These are phyloP conservation scores for Margarornis squamiger DNA, from an alignment of 2,797 vertebrate species.

Conservation along the genomic window DNA sequence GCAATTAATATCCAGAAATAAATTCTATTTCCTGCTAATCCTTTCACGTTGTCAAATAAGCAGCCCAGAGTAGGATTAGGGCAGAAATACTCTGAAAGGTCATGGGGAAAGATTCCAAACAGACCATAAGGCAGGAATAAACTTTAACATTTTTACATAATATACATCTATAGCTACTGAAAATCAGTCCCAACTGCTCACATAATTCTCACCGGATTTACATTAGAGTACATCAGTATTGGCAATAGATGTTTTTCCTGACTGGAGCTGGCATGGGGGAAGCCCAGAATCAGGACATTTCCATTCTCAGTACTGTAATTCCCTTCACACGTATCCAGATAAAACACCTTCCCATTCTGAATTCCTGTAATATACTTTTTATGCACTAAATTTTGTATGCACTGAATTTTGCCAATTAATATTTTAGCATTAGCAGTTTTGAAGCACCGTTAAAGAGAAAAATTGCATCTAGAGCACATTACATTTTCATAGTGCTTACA, in stretches of 20 bases:
- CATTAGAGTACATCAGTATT: accelerated
- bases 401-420: neutral
- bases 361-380: neutral
- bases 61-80: neutral
- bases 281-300: neutral
- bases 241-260: neutral
- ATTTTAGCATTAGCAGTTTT: neutral
- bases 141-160: neutral
- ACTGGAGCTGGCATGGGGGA: neutral
- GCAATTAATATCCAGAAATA: neutral
- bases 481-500: neutral
- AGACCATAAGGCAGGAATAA: neutral
- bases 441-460: neutral
- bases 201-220: neutral
- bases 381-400: neutral
- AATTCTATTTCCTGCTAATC: neutral
- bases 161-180: neutral
- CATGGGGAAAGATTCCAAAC: neutral
- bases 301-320: neutral
- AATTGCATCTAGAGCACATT: neutral
- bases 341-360: neutral
- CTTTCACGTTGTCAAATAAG: neutral
- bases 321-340: accelerated
- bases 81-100: neutral
- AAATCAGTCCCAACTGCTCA: neutral